phyloP scores from a whole-genome alignment of 1,140 invertebrate species.

The Drosophila sechellia region DNA sequence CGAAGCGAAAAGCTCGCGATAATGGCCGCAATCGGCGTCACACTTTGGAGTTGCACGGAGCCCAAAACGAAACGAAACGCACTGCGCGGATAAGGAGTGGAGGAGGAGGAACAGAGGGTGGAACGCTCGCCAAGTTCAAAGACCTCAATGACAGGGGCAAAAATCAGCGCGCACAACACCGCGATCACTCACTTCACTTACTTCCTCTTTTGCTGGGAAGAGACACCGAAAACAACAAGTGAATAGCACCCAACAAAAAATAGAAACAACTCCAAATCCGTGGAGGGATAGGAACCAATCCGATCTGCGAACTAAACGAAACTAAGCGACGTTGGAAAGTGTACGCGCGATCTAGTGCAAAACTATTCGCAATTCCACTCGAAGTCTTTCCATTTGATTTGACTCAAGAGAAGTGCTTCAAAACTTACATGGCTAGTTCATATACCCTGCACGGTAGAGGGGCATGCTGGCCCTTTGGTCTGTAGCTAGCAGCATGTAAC shows the following conservation, averaged over 20 bases:
- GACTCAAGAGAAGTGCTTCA: constrained; percentile 53
- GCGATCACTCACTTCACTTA: constrained; percentile 21
- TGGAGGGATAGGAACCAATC: background rate
- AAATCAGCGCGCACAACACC: constrained; percentile 33
- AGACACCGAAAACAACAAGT: background rate
- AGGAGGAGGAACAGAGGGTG: background rate
- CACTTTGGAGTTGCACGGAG: constrained; percentile 43
- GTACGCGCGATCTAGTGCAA: constrained; percentile 46
- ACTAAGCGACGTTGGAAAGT: constrained; percentile 56
- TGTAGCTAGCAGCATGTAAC: background rate
- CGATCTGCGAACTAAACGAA: constrained; percentile 47
- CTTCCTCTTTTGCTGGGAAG: constrained; percentile 25
- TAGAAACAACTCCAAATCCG: constrained; percentile 3
- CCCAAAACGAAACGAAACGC: background rate
- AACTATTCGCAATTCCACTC: constrained; percentile 50
- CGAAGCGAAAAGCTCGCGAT: constrained; percentile 34
- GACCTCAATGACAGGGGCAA: constrained; percentile 32
- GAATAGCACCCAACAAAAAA: background rate
- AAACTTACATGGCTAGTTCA: constrained; percentile 66
- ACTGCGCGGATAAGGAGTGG: too few relatives aligned
- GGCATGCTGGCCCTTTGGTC: background rate
- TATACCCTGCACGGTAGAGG: background rate
- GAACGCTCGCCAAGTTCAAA: constrained; percentile 63
- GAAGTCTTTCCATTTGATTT: constrained; percentile 7
- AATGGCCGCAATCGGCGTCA: constrained; percentile 39